Conservation (phyloP, 2,888 invertebrate genomes). For the Ornithoptera alexandrae region DNA sequence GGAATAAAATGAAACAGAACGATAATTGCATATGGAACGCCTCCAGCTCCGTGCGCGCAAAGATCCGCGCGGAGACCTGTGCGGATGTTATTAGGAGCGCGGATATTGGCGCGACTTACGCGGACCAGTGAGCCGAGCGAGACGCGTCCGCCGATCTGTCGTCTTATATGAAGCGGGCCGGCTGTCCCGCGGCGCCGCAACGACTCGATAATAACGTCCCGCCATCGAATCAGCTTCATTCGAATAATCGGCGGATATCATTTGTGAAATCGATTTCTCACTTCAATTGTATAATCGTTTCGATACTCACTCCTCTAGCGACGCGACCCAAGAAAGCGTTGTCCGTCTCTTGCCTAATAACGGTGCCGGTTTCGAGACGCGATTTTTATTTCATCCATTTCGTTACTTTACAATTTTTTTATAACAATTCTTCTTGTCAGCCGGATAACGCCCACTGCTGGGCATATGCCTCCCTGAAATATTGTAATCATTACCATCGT, state of each 20-base stretch:
- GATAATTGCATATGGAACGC: slow-evolving; percentile 33
- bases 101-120: slow-evolving; percentile 48
- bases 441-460: too few relatives aligned
- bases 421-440: too few relatives aligned
- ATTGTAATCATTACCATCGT: too few relatives aligned
- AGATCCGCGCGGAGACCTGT: slow-evolving; percentile 31
- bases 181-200: slow-evolving; percentile 48
- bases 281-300: slow-evolving; percentile 7
- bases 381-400: too few relatives aligned
- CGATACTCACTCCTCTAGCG: not conserved
- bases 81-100: slow-evolving; percentile 51
- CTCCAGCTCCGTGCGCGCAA: slow-evolving; percentile 35
- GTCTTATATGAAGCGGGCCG: slow-evolving; percentile 47
- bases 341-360: too few relatives aligned
- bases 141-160: slow-evolving; percentile 38
- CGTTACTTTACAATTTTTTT: too few relatives aligned
- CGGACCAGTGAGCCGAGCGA: slow-evolving; percentile 52
- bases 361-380: too few relatives aligned
- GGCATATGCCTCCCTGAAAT: too few relatives aligned
- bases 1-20: not conserved
- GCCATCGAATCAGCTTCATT: slow-evolving; percentile 31
- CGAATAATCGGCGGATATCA: slow-evolving; percentile 29
- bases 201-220: slow-evolving; percentile 34
- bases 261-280: slow-evolving; percentile 27
- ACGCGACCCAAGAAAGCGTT: too few relatives aligned